These are phyloP conservation scores for Elmis aenea DNA, from an alignment of 2,888 invertebrate species.

Conservation along the genomic window DNA sequence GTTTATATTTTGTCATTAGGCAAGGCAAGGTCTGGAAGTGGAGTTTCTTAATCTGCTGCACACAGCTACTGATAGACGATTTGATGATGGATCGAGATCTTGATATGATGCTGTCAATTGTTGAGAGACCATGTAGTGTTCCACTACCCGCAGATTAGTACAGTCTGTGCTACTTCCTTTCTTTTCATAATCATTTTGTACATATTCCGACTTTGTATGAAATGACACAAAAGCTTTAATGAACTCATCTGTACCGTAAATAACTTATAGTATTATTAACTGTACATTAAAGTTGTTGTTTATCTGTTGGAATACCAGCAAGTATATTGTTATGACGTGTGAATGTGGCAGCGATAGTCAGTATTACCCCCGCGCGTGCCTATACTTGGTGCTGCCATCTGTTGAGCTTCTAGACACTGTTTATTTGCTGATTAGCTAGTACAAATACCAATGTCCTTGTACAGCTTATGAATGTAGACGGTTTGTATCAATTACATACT, in stretches of 20 bases:
- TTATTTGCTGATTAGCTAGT: constrained; percentile 30
- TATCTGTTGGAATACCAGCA: constrained; percentile 41
- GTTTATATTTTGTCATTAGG: constrained; percentile 51
- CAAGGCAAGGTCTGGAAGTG: constrained; percentile 83
- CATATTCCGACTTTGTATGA: constrained; percentile 31
- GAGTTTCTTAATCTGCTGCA: constrained; percentile 86
- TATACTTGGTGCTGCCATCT: constrained; percentile 44
- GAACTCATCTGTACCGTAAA: constrained; percentile 43
- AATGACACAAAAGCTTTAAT: constrained; percentile 45
- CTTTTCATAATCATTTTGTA: constrained; percentile 21
- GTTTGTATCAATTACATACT: constrained; percentile 28
- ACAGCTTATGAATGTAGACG: constrained; percentile 37
- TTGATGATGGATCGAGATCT: constrained; percentile 42
- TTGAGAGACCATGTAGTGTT: constrained; percentile 23
- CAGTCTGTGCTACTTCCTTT: constrained; percentile 23
- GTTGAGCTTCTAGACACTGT: constrained; percentile 37
- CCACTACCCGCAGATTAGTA: constrained; percentile 24
- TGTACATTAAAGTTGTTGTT: constrained; percentile 44
- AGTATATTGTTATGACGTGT: constrained; percentile 38
- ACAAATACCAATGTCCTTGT: constrained; percentile 33
- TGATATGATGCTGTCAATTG: constrained; percentile 36
- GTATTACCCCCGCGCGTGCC: constrained; percentile 45
- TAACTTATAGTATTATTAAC: constrained; percentile 44
- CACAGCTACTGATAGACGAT: constrained; percentile 74
- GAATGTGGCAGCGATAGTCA: constrained; percentile 42